Evolutionary conservation across 2,113 vertebrate genomes (phyloP).

Genomic region (Nicator chloris): DNA sequence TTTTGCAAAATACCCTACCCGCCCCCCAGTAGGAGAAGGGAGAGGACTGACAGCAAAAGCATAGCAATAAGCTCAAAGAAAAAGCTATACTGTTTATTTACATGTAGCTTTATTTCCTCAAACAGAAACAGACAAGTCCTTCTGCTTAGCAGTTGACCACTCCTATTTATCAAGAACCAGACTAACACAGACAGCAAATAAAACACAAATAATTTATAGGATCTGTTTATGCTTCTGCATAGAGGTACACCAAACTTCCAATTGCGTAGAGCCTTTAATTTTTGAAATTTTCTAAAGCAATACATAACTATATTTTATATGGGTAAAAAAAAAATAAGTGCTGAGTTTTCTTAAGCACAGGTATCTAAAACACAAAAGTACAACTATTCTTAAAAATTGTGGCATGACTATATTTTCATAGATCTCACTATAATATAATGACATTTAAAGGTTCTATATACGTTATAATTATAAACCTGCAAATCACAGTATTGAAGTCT

Average conservation of each 20-base stretch:
- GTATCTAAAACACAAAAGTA: not conserved
- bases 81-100: not conserved
- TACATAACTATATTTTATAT: not conserved
- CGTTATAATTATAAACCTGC: not conserved
- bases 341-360: not conserved
- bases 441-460: not conserved
- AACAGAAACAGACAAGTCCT: not conserved
- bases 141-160: not conserved
- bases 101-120: not conserved
- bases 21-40: rapidly evolving
- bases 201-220: not conserved
- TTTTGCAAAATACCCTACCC: not conserved
- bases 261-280: not conserved
- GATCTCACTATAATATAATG: not conserved
- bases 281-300: not conserved
- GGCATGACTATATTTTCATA: not conserved
- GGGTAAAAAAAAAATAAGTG: not conserved
- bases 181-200: not conserved
- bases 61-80: not conserved
- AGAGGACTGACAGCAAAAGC: not conserved
- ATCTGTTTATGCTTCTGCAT: not conserved
- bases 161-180: not conserved
- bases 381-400: not conserved
- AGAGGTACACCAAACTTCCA: not conserved
- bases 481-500: not conserved